Percentiles rank a stretch among this genome's conserved stretches.
phyloP scores from a whole-genome alignment of 1,140 invertebrate genomes.

The Pseudomyrmex cubaensis region DNA sequence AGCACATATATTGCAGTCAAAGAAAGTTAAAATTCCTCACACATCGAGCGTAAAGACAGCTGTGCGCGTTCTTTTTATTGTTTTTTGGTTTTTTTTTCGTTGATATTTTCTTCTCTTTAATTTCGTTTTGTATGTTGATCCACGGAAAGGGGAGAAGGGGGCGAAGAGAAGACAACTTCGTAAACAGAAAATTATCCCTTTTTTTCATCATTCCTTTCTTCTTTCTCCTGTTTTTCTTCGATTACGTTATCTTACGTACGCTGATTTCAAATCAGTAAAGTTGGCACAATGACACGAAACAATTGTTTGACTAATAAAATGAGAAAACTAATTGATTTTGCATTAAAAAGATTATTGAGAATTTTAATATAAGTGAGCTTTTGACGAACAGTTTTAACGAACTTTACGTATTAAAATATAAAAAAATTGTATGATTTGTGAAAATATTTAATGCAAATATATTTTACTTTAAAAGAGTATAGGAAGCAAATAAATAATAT shows the following conservation, averaged over 20 bases:
- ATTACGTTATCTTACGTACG: background rate
- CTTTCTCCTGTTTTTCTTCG: background rate
- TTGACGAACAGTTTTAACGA: background rate
- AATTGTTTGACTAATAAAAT: conserved; percentile 48
- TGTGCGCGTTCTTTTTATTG: conserved; percentile 60
- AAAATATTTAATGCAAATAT: too few species aligned
- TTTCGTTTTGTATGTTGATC: background rate
- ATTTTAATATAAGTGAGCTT: conserved; percentile 59
- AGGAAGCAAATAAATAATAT: too few species aligned
- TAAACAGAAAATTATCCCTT: background rate
- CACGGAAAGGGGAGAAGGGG: too few species aligned
- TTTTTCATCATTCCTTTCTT: conserved; percentile 7
- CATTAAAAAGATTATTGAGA: conserved; percentile 79
- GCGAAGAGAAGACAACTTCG: background rate
- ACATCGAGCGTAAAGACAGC: conserved; percentile 55
- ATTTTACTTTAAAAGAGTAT: too few species aligned
- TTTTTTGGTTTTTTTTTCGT: conserved; percentile 1
- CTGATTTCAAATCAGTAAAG: conserved; percentile 3
- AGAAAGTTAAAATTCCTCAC: conserved; percentile 70
- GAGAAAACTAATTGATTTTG: conserved; percentile 80
- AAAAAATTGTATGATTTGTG: background rate
- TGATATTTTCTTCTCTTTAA: conserved; percentile 2
- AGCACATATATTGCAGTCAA: conserved; percentile 81
- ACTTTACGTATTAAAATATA: background rate
- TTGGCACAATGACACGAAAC: conserved; percentile 19